Percentiles rank a stretch among this genome's conserved stretches.
Conservation (phyloP, 2,888 invertebrate genomes). For the Troides helena region DNA sequence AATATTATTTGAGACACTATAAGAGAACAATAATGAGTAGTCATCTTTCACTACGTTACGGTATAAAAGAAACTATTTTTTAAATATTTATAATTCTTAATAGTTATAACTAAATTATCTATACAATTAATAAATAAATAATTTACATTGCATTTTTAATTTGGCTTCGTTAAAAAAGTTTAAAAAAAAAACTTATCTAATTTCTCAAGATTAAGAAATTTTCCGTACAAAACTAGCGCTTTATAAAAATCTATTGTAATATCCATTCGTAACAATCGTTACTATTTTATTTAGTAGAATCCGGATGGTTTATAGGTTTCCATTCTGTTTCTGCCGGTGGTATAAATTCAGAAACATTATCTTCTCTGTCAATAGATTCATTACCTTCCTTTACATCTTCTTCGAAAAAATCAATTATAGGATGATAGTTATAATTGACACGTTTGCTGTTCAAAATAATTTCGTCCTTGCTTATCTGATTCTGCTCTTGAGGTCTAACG, state of each 20-base stretch:
- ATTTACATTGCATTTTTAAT: constrained; percentile 61
- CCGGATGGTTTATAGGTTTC: constrained; percentile 70
- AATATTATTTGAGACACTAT: no score
- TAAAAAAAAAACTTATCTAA: neutral
- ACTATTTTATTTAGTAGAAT: constrained; percentile 41
- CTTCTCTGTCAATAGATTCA: constrained; percentile 68
- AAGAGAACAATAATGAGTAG: no score
- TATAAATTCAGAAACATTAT: constrained; percentile 50
- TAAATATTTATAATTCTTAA: neutral
- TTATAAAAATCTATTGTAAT: neutral
- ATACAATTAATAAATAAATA: constrained; percentile 31
- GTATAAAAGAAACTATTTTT: neutral
- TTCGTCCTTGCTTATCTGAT: constrained; percentile 45
- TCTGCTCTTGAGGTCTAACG: constrained; percentile 43
- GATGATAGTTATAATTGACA: constrained; percentile 90
- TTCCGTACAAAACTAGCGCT: neutral
- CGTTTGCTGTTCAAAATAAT: constrained; percentile 66
- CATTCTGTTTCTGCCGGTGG: constrained; percentile 67
- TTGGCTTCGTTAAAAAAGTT: constrained; percentile 56
- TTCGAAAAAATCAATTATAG: constrained; percentile 89
- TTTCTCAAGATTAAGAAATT: neutral
- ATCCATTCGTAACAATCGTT: constrained; percentile 12
- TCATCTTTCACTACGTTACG: neutral
- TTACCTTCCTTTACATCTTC: constrained; percentile 56
- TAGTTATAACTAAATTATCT: constrained; percentile 14